These are phyloP conservation scores for Physocephala rufipes DNA, from an alignment of 2,888 invertebrate species.

Conservation along the genomic window DNA sequence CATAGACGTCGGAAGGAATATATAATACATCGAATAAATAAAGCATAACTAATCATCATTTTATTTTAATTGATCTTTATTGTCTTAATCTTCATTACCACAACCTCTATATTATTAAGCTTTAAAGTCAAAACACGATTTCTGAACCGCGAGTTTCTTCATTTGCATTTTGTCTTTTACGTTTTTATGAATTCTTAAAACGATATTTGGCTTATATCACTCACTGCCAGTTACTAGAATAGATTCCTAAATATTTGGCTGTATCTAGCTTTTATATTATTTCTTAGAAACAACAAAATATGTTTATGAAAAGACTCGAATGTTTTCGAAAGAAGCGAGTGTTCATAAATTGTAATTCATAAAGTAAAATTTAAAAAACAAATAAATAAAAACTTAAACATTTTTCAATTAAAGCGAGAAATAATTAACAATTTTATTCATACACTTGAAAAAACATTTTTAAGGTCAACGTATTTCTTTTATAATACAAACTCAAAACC, in stretches of 20 bases:
- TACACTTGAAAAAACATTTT: background rate
- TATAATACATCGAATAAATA: no score
- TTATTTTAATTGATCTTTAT: no score
- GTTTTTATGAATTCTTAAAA: background rate
- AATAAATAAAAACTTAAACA: no score
- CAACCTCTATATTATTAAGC: background rate
- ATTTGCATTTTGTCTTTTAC: no score
- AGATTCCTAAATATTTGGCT: constrained; percentile 13
- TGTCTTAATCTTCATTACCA: background rate
- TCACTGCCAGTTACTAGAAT: constrained; percentile 28
- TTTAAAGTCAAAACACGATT: background rate
- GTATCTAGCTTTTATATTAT: background rate
- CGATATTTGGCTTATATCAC: background rate
- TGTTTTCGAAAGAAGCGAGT: background rate
- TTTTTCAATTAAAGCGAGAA: no score
- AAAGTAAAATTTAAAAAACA: background rate
- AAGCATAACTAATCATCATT: no score
- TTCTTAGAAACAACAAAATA: background rate
- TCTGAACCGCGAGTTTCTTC: background rate
- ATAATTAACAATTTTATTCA: background rate
- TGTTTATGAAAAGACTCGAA: background rate
- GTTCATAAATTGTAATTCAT: background rate
- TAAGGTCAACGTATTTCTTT: background rate
- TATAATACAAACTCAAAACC: no score
- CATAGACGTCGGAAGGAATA: no score